phyloP scores from a whole-genome alignment of 2,113 vertebrate species.

The Mastomys natalensis region DNA sequence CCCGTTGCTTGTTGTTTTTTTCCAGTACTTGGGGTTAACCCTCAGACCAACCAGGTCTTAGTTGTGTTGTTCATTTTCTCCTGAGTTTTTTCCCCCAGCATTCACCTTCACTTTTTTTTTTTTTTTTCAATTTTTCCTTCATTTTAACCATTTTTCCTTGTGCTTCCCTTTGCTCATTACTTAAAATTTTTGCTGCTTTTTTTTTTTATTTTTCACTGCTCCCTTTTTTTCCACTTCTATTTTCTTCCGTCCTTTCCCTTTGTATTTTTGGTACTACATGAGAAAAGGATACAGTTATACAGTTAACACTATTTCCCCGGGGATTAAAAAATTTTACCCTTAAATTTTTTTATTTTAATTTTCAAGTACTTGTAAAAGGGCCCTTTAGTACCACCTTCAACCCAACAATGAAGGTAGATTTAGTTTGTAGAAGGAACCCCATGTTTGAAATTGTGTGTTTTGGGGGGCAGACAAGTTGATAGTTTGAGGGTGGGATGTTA shows the following conservation, averaged over 20 bases:
- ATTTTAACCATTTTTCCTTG: neutral
- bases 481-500: too few relatives aligned
- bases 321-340: neutral
- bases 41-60: neutral
- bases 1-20: too few relatives aligned
- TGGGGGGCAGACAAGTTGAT: too few relatives aligned
- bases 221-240: accelerated
- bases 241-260: neutral
- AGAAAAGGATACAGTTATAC: neutral
- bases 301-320: neutral
- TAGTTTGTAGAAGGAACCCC: too few relatives aligned
- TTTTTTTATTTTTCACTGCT: accelerated
- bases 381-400: too few relatives aligned
- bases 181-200: too few relatives aligned
- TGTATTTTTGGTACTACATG: neutral
- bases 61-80: neutral
- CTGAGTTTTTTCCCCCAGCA: neutral
- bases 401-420: too few relatives aligned
- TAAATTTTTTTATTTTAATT: neutral
- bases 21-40: neutral
- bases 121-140: neutral
- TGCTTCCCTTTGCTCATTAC: neutral
- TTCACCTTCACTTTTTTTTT: neutral
- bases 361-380: neutral
- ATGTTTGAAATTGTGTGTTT: too few relatives aligned